Evolutionary conservation across 2,888 invertebrate species (phyloP).

Genomic region (Lochmaea crataegi): DNA sequence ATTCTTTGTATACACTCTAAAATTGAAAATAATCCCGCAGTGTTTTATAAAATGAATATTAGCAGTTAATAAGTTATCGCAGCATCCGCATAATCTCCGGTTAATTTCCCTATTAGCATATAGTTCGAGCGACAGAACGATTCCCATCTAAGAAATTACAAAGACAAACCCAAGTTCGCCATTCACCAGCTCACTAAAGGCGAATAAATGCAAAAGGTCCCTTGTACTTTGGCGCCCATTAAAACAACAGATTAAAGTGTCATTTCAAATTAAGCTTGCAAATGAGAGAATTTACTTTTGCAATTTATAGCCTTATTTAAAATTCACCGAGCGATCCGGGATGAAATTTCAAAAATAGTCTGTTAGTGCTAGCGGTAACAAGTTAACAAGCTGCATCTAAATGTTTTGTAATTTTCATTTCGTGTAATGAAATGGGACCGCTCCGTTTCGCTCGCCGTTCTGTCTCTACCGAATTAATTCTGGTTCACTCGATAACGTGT

Average conservation of each 20-base stretch:
- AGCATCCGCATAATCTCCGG: conserved; percentile 14
- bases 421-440: background rate
- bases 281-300: conserved; percentile 47
- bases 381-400: conserved; percentile 20
- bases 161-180: conserved; percentile 37
- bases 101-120: conserved; percentile 27
- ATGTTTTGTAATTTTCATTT: conserved; percentile 20
- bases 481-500: no score
- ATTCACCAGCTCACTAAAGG: conserved; percentile 30
- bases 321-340: conserved; percentile 41
- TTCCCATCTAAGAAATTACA: conserved; percentile 23
- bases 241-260: conserved; percentile 48
- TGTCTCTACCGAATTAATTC: no score
- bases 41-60: conserved; percentile 16
- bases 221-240: conserved; percentile 39
- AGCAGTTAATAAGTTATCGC: conserved; percentile 23
- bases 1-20: background rate
- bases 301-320: conserved; percentile 48
- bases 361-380: conserved; percentile 32
- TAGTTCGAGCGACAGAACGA: conserved; percentile 36
- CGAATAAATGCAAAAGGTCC: conserved; percentile 40
- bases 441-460: background rate
- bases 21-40: background rate
- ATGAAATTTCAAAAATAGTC: conserved; percentile 40
- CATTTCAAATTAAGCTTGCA: conserved; percentile 45